These are phyloP conservation scores for Yoshiicerus persimilis DNA, from an alignment of 1,140 invertebrate genomes.

Conservation along the genomic window DNA sequence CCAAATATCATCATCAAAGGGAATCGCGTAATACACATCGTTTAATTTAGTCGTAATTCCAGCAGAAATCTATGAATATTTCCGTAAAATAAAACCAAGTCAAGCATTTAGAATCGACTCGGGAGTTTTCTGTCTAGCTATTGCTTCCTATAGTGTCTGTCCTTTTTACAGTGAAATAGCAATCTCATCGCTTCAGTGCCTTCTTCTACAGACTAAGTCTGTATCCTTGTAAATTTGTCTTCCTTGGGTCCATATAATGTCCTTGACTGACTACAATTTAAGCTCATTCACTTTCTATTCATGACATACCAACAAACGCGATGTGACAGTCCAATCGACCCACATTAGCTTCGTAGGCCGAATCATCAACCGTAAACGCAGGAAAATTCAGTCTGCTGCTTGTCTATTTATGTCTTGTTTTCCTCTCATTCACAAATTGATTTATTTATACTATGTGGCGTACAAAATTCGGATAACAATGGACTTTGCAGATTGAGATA, in stretches of 20 bases:
- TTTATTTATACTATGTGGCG: too few relatives aligned
- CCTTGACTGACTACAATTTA: not conserved
- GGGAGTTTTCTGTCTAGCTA: too few relatives aligned
- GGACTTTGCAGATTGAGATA: too few relatives aligned
- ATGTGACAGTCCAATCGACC: not conserved
- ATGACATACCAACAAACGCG: not conserved
- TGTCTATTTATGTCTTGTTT: not conserved
- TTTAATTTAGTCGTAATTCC: not conserved
- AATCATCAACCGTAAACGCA: not conserved
- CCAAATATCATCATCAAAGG: not conserved
- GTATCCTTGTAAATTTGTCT: too few relatives aligned
- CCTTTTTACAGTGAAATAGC: too few relatives aligned
- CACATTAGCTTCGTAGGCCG: not conserved
- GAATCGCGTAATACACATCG: not conserved
- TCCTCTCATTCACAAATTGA: too few relatives aligned
- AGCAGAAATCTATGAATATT: not conserved
- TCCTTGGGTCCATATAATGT: not conserved
- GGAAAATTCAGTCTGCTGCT: not conserved
- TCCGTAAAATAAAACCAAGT: too few relatives aligned
- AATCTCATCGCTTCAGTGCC: too few relatives aligned
- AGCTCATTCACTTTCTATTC: not conserved
- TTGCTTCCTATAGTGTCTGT: too few relatives aligned
- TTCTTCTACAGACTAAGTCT: too few relatives aligned
- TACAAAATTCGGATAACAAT: too few relatives aligned
- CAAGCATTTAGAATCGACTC: not conserved